These are phyloP conservation scores for Otolemur garnettii DNA, from an alignment of 2,113 vertebrate genomes.

Conservation along the genomic window DNA sequence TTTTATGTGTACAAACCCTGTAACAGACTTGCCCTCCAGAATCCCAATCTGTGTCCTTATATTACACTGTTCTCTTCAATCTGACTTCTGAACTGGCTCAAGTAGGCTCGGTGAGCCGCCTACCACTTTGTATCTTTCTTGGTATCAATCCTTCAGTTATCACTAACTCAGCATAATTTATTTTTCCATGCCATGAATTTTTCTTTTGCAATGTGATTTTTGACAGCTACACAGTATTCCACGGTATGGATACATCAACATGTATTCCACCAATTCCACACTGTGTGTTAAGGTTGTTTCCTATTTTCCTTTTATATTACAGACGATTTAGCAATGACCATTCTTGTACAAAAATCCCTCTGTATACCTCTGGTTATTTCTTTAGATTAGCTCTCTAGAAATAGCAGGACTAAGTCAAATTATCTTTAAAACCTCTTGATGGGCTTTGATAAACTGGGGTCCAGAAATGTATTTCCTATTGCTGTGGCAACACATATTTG, in stretches of 20 bases:
- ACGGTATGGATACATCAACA: neutral
- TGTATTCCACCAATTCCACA: neutral
- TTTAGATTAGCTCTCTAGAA: slow-evolving; percentile 44
- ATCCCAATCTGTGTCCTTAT: neutral
- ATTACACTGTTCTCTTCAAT: neutral
- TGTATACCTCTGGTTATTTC: neutral
- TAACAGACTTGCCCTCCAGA: neutral
- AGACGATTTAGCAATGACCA: neutral
- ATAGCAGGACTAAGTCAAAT: neutral
- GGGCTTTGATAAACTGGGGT: neutral
- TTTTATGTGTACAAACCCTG: neutral
- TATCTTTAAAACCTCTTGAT: neutral
- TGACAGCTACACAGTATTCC: neutral
- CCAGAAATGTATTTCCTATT: neutral
- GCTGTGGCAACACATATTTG: neutral
- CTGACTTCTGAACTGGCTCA: neutral
- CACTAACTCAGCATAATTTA: neutral
- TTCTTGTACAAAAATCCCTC: neutral
- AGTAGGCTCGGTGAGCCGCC: neutral
- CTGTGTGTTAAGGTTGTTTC: neutral
- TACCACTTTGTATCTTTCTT: neutral
- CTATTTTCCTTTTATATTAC: neutral
- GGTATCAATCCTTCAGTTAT: no score
- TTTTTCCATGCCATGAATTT: slow-evolving; percentile 20
- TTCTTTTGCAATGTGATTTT: slow-evolving; percentile 32